Conservation (phyloP, 2,888 invertebrate species). For the Lysandra bellargus region DNA sequence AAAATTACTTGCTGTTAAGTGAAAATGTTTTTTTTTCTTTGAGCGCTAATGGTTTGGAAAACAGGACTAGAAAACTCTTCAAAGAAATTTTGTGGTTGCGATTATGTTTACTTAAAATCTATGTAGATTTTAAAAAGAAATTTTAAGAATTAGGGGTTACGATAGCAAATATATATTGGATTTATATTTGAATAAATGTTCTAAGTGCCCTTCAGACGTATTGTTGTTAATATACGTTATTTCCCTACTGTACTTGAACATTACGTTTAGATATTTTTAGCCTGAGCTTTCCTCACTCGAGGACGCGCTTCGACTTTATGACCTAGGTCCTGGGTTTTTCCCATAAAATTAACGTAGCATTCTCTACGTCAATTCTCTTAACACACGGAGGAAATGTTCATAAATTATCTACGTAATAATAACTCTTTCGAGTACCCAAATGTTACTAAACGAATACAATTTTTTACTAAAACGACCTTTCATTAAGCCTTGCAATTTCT, state of each 20-base stretch:
- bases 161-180: too few species aligned
- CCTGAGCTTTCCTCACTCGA: not conserved
- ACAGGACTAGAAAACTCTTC: too few species aligned
- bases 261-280: not conserved
- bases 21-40: not conserved
- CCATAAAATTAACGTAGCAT: not conserved
- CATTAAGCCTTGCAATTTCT: too few species aligned
- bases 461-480: too few species aligned
- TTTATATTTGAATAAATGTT: too few species aligned
- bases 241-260: not conserved
- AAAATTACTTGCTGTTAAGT: not conserved
- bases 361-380: not conserved
- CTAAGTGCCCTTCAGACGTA: too few species aligned
- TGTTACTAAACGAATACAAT: too few species aligned
- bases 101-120: too few species aligned
- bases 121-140: too few species aligned
- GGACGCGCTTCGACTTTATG: not conserved
- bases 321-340: not conserved
- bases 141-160: too few species aligned
- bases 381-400: not conserved
- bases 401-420: not conserved
- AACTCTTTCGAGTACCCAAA: not conserved
- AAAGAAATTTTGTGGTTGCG: too few species aligned
- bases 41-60: not conserved
- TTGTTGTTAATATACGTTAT: not conserved